A percentile compares a stretch with the other conserved stretches of the same genome.
These are phyloP conservation scores for Natator depressus DNA, from an alignment of 2,113 vertebrate genomes.

Conservation along the genomic window DNA sequence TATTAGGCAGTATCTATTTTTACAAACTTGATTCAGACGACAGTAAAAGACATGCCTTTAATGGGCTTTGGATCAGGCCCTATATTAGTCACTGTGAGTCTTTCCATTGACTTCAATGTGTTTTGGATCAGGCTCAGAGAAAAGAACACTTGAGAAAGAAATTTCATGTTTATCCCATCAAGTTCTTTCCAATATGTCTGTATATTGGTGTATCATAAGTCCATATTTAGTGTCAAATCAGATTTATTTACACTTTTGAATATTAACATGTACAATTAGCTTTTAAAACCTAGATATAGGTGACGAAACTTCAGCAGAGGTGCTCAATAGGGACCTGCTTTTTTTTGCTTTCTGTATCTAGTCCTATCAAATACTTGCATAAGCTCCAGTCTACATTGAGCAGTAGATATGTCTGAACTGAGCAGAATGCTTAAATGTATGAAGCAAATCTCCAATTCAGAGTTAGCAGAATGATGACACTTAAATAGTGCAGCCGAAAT, in stretches of 20 bases:
- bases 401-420: background rate
- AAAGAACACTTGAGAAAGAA: background rate
- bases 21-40: background rate
- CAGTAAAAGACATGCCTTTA: slow-evolving; percentile 38
- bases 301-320: background rate
- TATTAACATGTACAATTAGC: background rate
- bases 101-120: background rate
- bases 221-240: background rate
- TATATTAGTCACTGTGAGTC: background rate
- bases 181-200: rapidly evolving
- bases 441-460: background rate
- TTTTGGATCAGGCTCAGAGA: background rate
- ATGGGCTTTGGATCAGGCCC: background rate
- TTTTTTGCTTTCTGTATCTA: background rate
- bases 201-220: background rate
- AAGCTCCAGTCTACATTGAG: background rate
- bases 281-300: background rate
- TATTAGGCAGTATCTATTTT: background rate
- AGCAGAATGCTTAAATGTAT: background rate
- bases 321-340: background rate
- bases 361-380: background rate
- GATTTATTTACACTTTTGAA: background rate
- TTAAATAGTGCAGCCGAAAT: background rate
- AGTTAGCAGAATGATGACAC: background rate
- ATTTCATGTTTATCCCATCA: background rate